These are phyloP conservation scores for Morbakka virulenta DNA, from an alignment of 30 jellyfish, hydroid and myxozoan genomes.

Conservation along the genomic window DNA sequence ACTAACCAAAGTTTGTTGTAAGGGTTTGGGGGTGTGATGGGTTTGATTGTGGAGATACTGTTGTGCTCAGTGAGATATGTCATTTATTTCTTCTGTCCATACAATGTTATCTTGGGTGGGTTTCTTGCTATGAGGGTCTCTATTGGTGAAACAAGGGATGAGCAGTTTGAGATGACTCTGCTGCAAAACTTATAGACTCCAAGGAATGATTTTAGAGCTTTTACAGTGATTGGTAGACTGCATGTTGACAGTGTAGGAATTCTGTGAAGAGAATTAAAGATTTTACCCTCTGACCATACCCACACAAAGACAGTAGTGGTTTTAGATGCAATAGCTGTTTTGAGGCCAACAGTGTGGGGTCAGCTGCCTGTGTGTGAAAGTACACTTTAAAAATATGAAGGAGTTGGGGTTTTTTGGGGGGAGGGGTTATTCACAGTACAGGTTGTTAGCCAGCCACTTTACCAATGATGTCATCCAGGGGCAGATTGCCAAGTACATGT, in stretches of 20 bases:
- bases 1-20: conserved; percentile 37
- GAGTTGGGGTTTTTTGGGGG: conserved; percentile 1
- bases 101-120: conserved; percentile 16
- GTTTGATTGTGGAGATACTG: no score
- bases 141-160: conserved; percentile 22
- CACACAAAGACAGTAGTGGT: conserved; percentile 62
- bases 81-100: conserved; percentile 16
- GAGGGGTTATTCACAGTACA: conserved; percentile 31
- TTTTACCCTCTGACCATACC: no score
- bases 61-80: no score
- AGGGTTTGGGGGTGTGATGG: conserved; percentile 40
- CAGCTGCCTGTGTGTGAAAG: conserved; percentile 1
- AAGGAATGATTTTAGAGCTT: conserved; percentile 32
- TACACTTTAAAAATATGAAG: conserved; percentile 7
- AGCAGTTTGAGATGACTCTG: conserved; percentile 31
- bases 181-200: conserved; percentile 46
- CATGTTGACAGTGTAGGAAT: conserved; percentile 44
- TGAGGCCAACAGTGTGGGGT: conserved; percentile 36
- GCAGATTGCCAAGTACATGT: conserved; percentile 33
- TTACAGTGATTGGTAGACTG: conserved; percentile 36
- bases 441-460: conserved; percentile 56
- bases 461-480: conserved; percentile 25
- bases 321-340: conserved; percentile 46
- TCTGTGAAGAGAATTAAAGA: conserved; percentile 50
- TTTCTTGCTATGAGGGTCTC: conserved; percentile 28